Conservation (phyloP, 2,888 invertebrate species). For the Saturnia japonica region DNA sequence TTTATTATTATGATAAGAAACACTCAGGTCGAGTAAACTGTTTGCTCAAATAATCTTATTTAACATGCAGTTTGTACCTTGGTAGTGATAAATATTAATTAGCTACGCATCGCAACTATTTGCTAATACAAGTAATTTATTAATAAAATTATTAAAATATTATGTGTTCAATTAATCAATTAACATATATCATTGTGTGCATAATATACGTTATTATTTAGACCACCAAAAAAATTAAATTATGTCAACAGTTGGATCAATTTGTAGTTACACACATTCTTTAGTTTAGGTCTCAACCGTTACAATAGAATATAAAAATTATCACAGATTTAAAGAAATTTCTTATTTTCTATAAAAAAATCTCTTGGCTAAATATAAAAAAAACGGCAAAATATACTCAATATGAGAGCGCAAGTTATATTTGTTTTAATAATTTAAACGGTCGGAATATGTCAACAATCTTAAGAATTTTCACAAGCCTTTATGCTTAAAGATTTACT, state of each 20-base stretch:
- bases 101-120: neutral
- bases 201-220: neutral
- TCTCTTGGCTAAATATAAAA: neutral
- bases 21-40: constrained; percentile 21
- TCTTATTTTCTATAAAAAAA: neutral
- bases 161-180: neutral
- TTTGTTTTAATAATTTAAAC: no score
- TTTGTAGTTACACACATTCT: neutral
- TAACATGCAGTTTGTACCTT: constrained; percentile 14
- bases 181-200: neutral
- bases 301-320: neutral
- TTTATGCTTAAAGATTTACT: no score
- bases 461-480: no score
- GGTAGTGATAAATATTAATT: constrained; percentile 12
- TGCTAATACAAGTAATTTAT: neutral
- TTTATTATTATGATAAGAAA: constrained; percentile 22
- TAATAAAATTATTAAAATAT: neutral
- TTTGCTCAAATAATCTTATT: constrained; percentile 18
- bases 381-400: neutral
- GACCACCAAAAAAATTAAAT: neutral
- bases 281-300: neutral
- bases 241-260: neutral
- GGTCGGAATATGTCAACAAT: no score
- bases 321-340: neutral
- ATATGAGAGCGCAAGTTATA: no score